Base-by-base conservation (phyloP, 2,797 vertebrate species). In the Petrocephalus sullivani region DNA sequence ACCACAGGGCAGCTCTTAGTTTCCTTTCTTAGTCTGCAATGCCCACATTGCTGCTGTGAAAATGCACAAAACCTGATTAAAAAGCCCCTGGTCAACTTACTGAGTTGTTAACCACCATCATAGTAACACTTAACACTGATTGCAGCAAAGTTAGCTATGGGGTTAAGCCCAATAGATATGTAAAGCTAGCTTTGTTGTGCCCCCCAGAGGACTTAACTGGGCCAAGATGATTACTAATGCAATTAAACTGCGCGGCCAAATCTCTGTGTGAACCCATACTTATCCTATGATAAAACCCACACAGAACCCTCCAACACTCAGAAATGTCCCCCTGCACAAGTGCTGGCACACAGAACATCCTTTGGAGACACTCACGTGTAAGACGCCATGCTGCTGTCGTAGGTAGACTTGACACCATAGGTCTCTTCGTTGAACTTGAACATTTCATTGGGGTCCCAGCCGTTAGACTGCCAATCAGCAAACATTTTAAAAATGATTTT, bases 371-470 rank as follows among this genome's bases (percentile, higher is more conserved):
- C 98, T 97, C 96, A 99, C 98, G 98, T 99, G 90, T 99, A 99
- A 49, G 98, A 98, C 92, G 98, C 98, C 89, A 99, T 95, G 95
- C 98, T 99, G 96, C 98, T 99, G 95, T 99, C 98, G 87, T 99
- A 99, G 75, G 98, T 99, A 87, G 98, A 99, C 90, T 98, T 96
- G 90, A 99, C 96, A 91, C 98, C 98, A 87, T 99, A 98, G 92
- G 97, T 98, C 95, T 99, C 98, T 94, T 99, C 98, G 92, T 99
- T 99, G 95, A 97, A 99, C 92, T 98, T 98, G 95, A 99, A 99
- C 98, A 99, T 99, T 94, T 99, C 98, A 92, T 98, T 99, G 92
- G 98, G 97, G 95, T 99, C 98, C 98, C 98, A 99, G 90, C 98
- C 98, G 89, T 99, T 99, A 92, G 98, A 99, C 98, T 99, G 85